Base-by-base conservation (phyloP, 2,888 invertebrate species). In the Nomada lathburiana region DNA sequence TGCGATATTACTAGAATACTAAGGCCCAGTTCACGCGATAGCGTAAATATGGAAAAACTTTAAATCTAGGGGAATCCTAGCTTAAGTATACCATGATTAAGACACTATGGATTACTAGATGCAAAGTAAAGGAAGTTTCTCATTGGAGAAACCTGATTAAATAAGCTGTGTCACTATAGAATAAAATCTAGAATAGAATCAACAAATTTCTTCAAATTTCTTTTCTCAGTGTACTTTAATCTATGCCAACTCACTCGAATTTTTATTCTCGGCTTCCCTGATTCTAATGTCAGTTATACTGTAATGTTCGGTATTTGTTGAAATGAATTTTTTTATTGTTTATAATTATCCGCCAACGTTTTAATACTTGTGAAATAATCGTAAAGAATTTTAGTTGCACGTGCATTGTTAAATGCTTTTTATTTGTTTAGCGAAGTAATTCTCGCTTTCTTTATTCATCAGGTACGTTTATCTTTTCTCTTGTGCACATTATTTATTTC, bases 221-320 rank as follows among this genome's bases (percentile, higher is more conserved):
- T 64, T 65, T 71, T 53, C 65, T 80, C 52, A 23, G 65, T 62
- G 62, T 67, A 26, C 26, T 52, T 63, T 57, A 63, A 80, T 72
- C 79, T 47, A 78, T 78, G 80, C 62, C 65, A 59, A 26, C 36
- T 36, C 42, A 67, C 69, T 68, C 65, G 64, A 76, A 80, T 69
- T 76, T 80, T 80, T 80, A 76, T 76, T 70, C 69, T 63, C 76
- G 69, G 76, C 70, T 76, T 70, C 70, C 18, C 52, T 47, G 72
- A 52, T 73, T 72, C 52, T 72, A 79, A 70, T 81, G 81, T 74
- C 80, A 81, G 80, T 81, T 80, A 62, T 42, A 74, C 57, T 36
- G 72, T 79, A 68, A 81, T 79, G 72, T 79, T 81, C 59, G 57
- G 63, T 55, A 68, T 53, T 73, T 64, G 11, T 64, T 81, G 47